A percentile compares a stretch with the other conserved stretches of the same genome.
Conservation (phyloP, 2,797 vertebrate genomes). For the Carcharodon carcharias region DNA sequence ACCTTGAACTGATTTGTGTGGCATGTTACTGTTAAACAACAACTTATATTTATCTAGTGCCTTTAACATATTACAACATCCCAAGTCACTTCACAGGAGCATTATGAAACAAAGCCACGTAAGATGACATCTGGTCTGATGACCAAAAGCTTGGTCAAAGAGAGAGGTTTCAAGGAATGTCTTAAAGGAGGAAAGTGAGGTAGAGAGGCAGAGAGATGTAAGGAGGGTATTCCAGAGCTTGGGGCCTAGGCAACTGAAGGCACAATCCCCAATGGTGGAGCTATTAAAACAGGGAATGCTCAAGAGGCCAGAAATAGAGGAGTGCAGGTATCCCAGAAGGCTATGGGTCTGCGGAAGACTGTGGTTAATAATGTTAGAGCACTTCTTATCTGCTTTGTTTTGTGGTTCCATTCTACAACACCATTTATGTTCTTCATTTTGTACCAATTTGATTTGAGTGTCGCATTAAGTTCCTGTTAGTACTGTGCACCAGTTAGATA, state of each 20-base stretch:
- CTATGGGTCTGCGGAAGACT: background rate
- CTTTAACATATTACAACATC: background rate
- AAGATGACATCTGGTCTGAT: background rate
- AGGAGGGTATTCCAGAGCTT: background rate
- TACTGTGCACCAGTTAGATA: background rate
- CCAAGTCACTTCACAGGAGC: background rate
- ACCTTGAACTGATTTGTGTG: background rate
- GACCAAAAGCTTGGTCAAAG: background rate
- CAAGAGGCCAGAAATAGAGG: background rate
- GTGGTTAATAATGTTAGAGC: background rate
- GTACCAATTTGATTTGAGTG: background rate
- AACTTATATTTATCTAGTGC: background rate
- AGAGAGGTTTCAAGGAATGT: background rate
- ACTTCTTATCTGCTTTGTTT: background rate
- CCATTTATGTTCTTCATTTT: background rate
- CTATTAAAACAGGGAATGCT: background rate
- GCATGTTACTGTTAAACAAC: background rate
- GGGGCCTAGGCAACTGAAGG: background rate
- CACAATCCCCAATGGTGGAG: background rate
- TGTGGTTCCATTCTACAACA: background rate
- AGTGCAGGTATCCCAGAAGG: background rate
- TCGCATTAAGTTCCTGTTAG: background rate
- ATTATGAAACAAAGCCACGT: background rate
- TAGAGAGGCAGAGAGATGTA: background rate
- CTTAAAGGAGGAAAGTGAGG: background rate